Evolutionary conservation across 2,888 invertebrate species (phyloP), one percentile per base, ranked within the genome.

Genomic region (Dynastes hyllus): DNA sequence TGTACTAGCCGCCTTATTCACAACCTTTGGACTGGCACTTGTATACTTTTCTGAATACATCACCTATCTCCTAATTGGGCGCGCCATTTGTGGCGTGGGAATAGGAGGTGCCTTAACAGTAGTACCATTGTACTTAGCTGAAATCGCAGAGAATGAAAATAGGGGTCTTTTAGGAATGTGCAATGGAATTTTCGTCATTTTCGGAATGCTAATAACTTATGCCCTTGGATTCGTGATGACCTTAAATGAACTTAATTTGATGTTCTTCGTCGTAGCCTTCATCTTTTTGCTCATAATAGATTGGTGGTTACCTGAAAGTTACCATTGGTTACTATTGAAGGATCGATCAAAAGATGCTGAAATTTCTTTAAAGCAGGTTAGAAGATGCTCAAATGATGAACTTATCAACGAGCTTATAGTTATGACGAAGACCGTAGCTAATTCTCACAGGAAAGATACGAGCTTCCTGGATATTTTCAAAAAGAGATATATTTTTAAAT

Each of bases 91-190:
- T 3, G 83, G 83, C 2, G 32, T 83, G 9, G 66, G 77, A 1
- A 91, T 92, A 0, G 94, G 94, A 0, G 92, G 93, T 85, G 89
- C 93, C 13, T 94, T 93, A 89, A 93, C 94, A 0, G 92, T 94
- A 1, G 92, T 93, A 0, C 96, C 97, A 0, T 94, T 96, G 92
- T 97, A 97, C 89, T 92, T 96, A 80, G 95, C 95, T 61, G 97
- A 97, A 89, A 95, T 96, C 51, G 92, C 96, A 4, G 94, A 95
- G 90, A 93, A 93, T 77, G 93, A 94, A 45, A 92, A 93, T 16
- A 91, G 97, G 79, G 97, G 97, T 0, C 92, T 94, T 0, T 89
- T 96, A 0, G 96, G 96, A 1, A 94, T 96, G 0, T 92, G 95
- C 81, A 92, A 96, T 79, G 67, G 81, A 8, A 75, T 93, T 51